Evolutionary conservation across 2,113 vertebrate genomes (phyloP), one percentile per base, ranked within the genome.

Genomic region (Acanthisitta chloris): DNA sequence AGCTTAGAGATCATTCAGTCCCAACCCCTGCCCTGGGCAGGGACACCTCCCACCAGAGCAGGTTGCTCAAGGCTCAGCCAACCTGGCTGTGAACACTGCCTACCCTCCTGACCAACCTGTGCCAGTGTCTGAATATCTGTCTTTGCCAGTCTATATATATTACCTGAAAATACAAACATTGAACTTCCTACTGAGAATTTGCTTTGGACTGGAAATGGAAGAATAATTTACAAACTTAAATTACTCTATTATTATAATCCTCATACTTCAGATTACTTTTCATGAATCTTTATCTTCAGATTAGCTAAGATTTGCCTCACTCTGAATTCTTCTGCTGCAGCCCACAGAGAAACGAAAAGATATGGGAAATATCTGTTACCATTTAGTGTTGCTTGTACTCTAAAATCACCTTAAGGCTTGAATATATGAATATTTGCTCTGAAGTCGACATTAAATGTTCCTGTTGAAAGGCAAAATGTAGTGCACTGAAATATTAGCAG

Each of bases 381-480:
- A 10, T 86, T 95, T 95, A 70, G 16, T 86, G 71, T 66, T 96
- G 24, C 78, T 90, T 86, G 62, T 88, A 91, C 64, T 95, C 51
- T 64, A 71, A 92, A 95, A 88, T 49, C 20, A 89, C 90, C 89
- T 74, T 17, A 92, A 94, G 87, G 87, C 81, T 91, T 84, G 87
- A 95, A 96, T 95, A 82, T 64, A 88, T 83, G 77, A 91, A 88
- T 95, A 95, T 95, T 95, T 94, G 71, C 90, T 95, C 91, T 94
- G 71, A 88, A 83, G 48, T 69, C 54, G 14, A 57, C 76, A 54
- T 84, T 88, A 95, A 88, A 94, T 38, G 52, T 66, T 92, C 57
- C 71, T 54, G 26, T 81, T 92, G 93, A 81, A 91, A 92, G 61
- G 61, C 69, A 95, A 91, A 69, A 87, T 20, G n/a, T 36, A 85